Percentiles rank a stretch among this genome's conserved stretches.
Evolutionary conservation across 2,113 vertebrate genomes (phyloP).

Genomic region (Cynopterus brachyotis): DNA sequence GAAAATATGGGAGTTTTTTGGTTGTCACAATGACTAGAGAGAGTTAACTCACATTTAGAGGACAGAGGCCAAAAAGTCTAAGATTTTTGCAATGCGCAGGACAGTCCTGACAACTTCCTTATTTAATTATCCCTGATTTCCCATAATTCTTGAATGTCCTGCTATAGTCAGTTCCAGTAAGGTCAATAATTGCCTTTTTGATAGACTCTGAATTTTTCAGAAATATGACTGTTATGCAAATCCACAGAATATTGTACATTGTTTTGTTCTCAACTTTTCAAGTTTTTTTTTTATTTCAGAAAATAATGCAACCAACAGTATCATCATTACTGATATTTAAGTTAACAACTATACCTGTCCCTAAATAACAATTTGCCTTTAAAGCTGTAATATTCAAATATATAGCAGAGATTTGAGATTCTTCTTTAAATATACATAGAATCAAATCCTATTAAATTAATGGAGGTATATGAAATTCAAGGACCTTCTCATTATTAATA

Average conservation of each 20-base stretch:
- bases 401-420: background rate
- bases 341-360: background rate
- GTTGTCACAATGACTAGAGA: background rate
- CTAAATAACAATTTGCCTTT: background rate
- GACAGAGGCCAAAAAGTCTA: background rate
- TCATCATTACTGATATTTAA: background rate
- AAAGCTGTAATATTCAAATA: background rate
- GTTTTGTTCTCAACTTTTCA: background rate
- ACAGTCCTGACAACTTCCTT: background rate
- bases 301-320: background rate
- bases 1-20: background rate
- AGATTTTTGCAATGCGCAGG: background rate
- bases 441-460: background rate
- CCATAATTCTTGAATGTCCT: background rate
- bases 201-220: background rate
- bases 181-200: background rate
- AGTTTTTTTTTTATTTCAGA: background rate
- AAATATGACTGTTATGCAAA: background rate
- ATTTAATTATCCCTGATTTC: background rate
- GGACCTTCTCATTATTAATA: background rate
- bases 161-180: background rate
- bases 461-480: background rate
- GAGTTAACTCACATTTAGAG: background rate
- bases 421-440: background rate
- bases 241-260: background rate